Evolutionary conservation across 2,797 vertebrate genomes (phyloP).

Genomic region (Acanthurus tractus): DNA sequence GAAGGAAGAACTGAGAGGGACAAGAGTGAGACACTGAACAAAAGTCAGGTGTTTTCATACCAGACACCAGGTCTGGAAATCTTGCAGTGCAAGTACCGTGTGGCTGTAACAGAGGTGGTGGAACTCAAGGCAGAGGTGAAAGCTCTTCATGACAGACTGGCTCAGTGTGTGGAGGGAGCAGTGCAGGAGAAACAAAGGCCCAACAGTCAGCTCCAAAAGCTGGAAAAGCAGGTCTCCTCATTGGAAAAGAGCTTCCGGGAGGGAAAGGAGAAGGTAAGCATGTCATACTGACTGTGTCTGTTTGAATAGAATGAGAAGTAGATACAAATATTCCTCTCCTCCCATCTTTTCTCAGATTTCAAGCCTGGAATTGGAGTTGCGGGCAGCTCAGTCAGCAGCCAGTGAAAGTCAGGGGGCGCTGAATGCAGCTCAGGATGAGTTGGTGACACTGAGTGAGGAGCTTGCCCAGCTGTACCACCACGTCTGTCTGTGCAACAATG

Average conservation of each 20-base stretch:
- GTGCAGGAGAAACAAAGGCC: conserved; percentile 85
- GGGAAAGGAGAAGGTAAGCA: conserved; percentile 86
- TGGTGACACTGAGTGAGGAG: conserved; percentile 95
- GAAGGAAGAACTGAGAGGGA: conserved; percentile 74
- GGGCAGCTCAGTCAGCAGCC: conserved; percentile 84
- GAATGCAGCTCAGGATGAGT: conserved; percentile 93
- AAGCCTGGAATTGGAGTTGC: conserved; percentile 89
- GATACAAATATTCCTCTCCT: neutral
- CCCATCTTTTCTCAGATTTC: conserved; percentile 48
- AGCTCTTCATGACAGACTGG: conserved; percentile 90
- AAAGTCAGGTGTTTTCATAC: conserved; percentile 64
- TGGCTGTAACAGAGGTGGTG: conserved; percentile 95
- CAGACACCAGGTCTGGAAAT: conserved; percentile 94
- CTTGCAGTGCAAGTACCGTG: conserved; percentile 95
- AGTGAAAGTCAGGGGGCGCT: conserved; percentile 91
- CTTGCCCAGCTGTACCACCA: conserved; percentile 98
- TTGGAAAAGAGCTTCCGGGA: conserved; percentile 90
- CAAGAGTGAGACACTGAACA: conserved; percentile 41
- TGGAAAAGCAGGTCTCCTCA: conserved; percentile 88
- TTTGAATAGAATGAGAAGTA: neutral
- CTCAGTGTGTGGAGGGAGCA: conserved; percentile 85
- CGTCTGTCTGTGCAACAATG: conserved; percentile 96
- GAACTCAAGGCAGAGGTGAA: conserved; percentile 95
- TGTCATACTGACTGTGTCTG: neutral
- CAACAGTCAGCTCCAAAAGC: conserved; percentile 84